A percentile compares a stretch with the other conserved stretches of the same genome.
Evolutionary conservation across 2,113 vertebrate species (phyloP).

Genomic region (Egretta garzetta): DNA sequence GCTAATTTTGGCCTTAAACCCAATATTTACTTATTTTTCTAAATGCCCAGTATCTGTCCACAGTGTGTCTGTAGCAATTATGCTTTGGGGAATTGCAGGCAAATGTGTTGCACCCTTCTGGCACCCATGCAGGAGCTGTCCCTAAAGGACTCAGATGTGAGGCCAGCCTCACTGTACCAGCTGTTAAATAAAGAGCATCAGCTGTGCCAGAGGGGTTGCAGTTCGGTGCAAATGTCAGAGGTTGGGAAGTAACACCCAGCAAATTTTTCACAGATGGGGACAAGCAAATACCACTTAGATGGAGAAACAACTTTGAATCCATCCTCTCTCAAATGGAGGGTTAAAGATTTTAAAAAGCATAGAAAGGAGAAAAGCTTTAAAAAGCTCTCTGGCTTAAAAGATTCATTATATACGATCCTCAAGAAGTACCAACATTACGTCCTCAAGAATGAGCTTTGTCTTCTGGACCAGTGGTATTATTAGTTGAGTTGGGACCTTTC

Average conservation of each 20-base stretch:
- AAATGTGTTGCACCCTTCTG: background rate
- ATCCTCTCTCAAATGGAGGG: background rate
- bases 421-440: background rate
- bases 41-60: background rate
- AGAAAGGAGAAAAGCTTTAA: background rate
- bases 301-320: background rate
- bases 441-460: constrained; percentile 2
- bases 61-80: background rate
- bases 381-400: background rate
- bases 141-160: background rate
- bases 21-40: background rate
- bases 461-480: background rate
- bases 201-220: background rate
- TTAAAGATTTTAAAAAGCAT: background rate
- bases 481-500: constrained; percentile 7
- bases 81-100: background rate
- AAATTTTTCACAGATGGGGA: background rate
- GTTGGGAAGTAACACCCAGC: background rate
- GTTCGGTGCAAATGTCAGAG: background rate
- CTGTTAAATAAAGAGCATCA: background rate
- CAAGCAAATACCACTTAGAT: background rate
- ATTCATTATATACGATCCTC: background rate
- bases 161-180: background rate
- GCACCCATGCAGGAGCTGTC: background rate
- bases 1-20: background rate